phyloP scores from a whole-genome alignment of 2,113 vertebrate genomes.

The Ellobius talpinus region DNA sequence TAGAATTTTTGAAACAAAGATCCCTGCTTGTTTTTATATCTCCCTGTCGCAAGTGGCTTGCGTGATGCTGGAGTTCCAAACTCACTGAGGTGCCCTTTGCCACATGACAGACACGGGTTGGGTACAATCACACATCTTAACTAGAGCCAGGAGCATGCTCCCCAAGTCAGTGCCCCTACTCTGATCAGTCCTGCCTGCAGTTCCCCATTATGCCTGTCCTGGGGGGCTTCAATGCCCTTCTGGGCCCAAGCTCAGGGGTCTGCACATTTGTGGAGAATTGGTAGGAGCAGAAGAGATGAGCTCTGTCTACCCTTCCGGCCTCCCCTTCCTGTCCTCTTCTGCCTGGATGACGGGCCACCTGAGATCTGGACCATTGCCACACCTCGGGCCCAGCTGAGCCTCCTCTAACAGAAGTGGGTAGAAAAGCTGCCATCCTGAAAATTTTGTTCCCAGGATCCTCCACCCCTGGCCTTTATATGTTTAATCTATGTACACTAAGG shows the following conservation, averaged over 20 bases:
- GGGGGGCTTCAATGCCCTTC: background rate
- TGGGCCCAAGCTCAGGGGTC: background rate
- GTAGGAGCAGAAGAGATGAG: background rate
- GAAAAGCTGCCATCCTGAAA: background rate
- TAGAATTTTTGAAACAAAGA: slow-evolving; percentile 76
- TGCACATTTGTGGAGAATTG: background rate
- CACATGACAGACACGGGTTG: slow-evolving; percentile 78
- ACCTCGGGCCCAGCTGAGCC: background rate
- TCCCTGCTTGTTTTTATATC: slow-evolving; percentile 78
- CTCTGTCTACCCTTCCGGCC: background rate
- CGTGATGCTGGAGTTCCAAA: background rate
- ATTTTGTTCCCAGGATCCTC: background rate
- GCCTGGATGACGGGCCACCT: background rate
- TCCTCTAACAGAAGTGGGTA: accelerated
- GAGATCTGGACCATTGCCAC: background rate
- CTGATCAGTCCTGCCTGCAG: background rate
- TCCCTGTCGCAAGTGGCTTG: background rate
- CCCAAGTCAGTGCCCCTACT: background rate
- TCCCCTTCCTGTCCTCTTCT: background rate
- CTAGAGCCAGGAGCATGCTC: background rate
- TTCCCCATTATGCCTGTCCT: background rate
- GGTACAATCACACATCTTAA: background rate
- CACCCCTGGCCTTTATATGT: background rate
- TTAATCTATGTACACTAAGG: background rate
- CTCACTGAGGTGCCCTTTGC: background rate